These are phyloP conservation scores for Leptinotarsa rubiginosa DNA, from an alignment of 2,888 invertebrate genomes.

Conservation along the genomic window DNA sequence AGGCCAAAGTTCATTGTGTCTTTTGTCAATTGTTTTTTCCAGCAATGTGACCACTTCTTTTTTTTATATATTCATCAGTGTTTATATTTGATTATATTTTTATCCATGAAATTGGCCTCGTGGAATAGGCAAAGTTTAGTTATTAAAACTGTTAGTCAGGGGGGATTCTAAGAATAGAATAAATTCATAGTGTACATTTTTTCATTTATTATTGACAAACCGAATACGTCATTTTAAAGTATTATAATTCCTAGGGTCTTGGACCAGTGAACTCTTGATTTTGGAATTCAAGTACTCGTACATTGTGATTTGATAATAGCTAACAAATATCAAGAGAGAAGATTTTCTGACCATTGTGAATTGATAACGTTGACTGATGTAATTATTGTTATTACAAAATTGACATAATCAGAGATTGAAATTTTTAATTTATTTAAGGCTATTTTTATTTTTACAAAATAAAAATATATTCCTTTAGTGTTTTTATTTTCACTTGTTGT, in stretches of 20 bases:
- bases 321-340: not conserved
- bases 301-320: constrained; percentile 9
- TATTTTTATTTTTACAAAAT: constrained; percentile 43
- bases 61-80: too few relatives aligned
- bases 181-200: too few relatives aligned
- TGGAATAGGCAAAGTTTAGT: too few relatives aligned
- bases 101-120: not conserved
- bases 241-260: not conserved
- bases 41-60: too few relatives aligned
- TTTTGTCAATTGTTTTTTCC: not conserved
- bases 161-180: too few relatives aligned
- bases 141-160: too few relatives aligned
- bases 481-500: constrained; percentile 8
- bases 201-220: too few relatives aligned
- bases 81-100: not conserved
- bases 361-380: constrained; percentile 37
- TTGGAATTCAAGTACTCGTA: not conserved
- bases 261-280: not conserved
- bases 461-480: constrained; percentile 38
- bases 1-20: not conserved
- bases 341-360: constrained; percentile 25
- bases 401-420: constrained; percentile 24
- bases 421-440: constrained; percentile 32
- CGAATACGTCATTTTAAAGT: too few relatives aligned
- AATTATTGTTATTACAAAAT: constrained; percentile 31